A percentile compares a stretch with the other conserved stretches of the same genome.
phyloP scores from a whole-genome alignment of 2,113 vertebrate species.

The Gorsachius goisagi region DNA sequence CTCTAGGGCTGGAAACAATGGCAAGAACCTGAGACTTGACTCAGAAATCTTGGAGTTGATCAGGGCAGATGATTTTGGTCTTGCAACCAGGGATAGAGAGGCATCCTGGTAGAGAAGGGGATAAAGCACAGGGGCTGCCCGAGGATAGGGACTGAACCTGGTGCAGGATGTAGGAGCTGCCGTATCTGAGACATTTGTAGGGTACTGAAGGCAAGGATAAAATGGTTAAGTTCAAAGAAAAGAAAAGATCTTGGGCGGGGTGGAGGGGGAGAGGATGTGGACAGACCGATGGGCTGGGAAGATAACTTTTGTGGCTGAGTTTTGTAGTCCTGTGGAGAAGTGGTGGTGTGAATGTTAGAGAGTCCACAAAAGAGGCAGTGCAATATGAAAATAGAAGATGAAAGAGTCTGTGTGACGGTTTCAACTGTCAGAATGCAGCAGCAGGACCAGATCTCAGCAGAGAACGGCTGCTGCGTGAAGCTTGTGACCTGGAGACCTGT shows the following conservation, averaged over 20 bases:
- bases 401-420: conserved; percentile 37
- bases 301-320: conserved; percentile 44
- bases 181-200: neutral
- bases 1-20: neutral
- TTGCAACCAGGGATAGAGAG: neutral
- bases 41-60: neutral
- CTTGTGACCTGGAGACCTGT: neutral
- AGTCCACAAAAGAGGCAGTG: conserved; percentile 40
- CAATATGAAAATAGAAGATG: conserved; percentile 54
- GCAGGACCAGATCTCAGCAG: neutral
- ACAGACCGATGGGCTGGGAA: conserved; percentile 46
- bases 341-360: neutral
- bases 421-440: conserved; percentile 32
- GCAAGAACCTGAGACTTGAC: neutral
- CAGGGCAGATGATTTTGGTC: neutral
- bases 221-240: conserved; percentile 37
- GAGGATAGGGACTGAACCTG: neutral
- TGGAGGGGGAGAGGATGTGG: conserved; percentile 49
- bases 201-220: conserved; percentile 4
- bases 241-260: conserved; percentile 1
- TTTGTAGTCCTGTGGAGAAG: conserved; percentile 46
- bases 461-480: neutral
- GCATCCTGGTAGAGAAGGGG: neutral
- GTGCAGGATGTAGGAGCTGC: neutral
- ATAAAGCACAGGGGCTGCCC: neutral